phyloP scores from a whole-genome alignment of 1,140 invertebrate genomes.

The Plutomurus gul region DNA sequence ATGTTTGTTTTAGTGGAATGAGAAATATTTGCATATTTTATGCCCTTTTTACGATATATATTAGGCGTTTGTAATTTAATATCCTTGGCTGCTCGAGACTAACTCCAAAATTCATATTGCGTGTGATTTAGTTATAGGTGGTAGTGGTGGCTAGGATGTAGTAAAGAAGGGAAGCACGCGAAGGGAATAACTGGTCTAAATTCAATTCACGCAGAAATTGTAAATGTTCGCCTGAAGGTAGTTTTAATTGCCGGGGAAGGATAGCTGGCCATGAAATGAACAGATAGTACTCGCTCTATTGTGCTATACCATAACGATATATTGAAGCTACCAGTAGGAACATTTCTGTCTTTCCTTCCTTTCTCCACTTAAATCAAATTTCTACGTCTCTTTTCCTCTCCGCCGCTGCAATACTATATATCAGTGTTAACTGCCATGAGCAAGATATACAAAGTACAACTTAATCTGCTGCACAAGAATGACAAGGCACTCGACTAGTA shows the following conservation, averaged over 20 bases:
- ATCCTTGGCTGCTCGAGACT: no score
- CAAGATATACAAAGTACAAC: background rate
- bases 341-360: background rate
- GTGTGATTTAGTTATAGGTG: no score
- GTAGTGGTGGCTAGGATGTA: no score
- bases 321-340: no score
- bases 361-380: no score
- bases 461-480: slow-evolving; percentile 7
- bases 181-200: background rate
- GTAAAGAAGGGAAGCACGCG: background rate
- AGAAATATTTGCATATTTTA: background rate
- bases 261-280: background rate
- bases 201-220: slow-evolving; percentile 32
- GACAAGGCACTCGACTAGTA: no score
- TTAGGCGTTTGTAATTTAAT: background rate
- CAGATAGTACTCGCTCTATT: no score
- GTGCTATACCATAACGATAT: no score
- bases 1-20: background rate
- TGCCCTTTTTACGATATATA: background rate
- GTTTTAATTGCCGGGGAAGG: slow-evolving; percentile 26
- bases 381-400: background rate
- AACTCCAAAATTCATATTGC: no score
- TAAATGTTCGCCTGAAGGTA: slow-evolving; percentile 31
- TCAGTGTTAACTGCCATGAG: background rate
- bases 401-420: background rate